Conservation (phyloP, 2,113 vertebrate species). For the Perccottus glenii region DNA sequence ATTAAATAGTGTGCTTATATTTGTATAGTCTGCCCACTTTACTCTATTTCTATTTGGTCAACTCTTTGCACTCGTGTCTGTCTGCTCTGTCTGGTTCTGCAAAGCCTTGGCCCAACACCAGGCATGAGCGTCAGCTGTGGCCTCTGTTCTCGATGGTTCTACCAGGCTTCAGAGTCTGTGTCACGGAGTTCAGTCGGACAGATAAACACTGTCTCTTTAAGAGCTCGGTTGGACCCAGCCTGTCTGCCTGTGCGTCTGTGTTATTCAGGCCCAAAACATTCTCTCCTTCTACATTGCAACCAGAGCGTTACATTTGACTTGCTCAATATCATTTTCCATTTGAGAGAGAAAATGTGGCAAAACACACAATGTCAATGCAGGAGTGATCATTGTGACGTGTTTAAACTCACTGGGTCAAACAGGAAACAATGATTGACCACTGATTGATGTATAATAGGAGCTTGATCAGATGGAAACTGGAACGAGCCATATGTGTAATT, state of each 20-base stretch:
- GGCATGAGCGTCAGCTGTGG: constrained; percentile 46
- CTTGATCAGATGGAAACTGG: constrained; percentile 41
- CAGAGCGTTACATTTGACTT: constrained; percentile 63
- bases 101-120: constrained; percentile 26
- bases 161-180: constrained; percentile 55
- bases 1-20: too few species aligned
- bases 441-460: constrained; percentile 47
- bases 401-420: constrained; percentile 47
- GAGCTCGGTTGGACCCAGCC: constrained; percentile 50
- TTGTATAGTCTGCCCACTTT: too few species aligned
- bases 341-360: constrained; percentile 21
- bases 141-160: constrained; percentile 52
- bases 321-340: constrained; percentile 62
- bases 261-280: constrained; percentile 73
- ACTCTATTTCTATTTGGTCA: too few species aligned
- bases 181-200: constrained; percentile 72
- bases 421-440: constrained; percentile 40
- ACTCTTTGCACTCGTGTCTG: constrained; percentile 10
- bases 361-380: constrained; percentile 20
- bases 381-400: constrained; percentile 40
- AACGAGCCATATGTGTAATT: constrained; percentile 31
- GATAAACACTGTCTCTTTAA: constrained; percentile 67
- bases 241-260: constrained; percentile 72
- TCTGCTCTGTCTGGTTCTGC: constrained; percentile 27
- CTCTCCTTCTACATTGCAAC: constrained; percentile 64